These are phyloP conservation scores for Amniataba percoides DNA, from an alignment of 2,797 vertebrate species.

Conservation along the genomic window DNA sequence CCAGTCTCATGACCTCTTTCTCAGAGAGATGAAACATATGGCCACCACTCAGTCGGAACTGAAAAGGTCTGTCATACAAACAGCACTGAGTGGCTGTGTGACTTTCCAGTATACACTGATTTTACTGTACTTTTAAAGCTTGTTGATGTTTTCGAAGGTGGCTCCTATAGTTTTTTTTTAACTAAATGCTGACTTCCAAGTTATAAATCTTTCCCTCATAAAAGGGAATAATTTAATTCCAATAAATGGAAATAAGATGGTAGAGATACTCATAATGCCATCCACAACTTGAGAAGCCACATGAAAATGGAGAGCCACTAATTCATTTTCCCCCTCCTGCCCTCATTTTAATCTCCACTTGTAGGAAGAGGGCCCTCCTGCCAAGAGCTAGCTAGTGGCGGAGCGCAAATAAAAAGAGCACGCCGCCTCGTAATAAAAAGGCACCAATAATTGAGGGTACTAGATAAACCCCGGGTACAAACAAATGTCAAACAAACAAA, in stretches of 20 bases:
- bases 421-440: slow-evolving; percentile 61
- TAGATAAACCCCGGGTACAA: slow-evolving; percentile 80
- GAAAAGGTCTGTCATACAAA: slow-evolving; percentile 57
- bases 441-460: slow-evolving; percentile 69
- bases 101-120: slow-evolving; percentile 5
- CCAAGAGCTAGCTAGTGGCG: slow-evolving; percentile 67
- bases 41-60: slow-evolving; percentile 62
- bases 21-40: slow-evolving; percentile 71
- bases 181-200: neutral
- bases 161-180: neutral
- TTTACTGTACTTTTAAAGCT: slow-evolving; percentile 5
- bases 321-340: slow-evolving; percentile 53
- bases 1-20: slow-evolving; percentile 83
- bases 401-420: slow-evolving; percentile 67
- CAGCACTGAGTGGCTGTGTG: slow-evolving; percentile 5
- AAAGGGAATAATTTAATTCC: slow-evolving; percentile 21
- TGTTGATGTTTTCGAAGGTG: neutral
- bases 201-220: neutral
- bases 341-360: slow-evolving; percentile 74
- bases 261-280: slow-evolving; percentile 42
- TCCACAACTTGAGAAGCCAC: slow-evolving; percentile 55
- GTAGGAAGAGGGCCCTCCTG: slow-evolving; percentile 62
- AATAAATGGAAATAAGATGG: slow-evolving; percentile 45
- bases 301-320: slow-evolving; percentile 61
- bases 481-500: slow-evolving; percentile 84